Conservation (phyloP, 2,113 vertebrate genomes). For the Saccopteryx leptura region DNA sequence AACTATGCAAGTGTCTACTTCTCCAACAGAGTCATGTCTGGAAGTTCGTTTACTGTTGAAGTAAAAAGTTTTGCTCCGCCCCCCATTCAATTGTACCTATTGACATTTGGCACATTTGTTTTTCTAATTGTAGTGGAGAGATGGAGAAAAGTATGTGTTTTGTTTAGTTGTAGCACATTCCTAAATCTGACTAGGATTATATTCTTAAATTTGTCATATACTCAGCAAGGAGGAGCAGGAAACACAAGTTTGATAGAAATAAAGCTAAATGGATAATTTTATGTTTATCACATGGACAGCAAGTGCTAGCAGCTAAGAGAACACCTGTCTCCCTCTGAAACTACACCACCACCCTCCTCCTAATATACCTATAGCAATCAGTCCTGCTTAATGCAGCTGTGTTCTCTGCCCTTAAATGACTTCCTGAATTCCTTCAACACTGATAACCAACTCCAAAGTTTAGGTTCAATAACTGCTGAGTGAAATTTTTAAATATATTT, state of each 20-base stretch:
- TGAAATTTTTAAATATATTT: background rate
- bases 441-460: background rate
- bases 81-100: background rate
- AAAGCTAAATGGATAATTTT: constrained; percentile 66
- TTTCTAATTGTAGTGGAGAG: background rate
- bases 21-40: background rate
- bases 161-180: constrained; percentile 7
- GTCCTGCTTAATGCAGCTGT: background rate
- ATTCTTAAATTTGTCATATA: constrained; percentile 14
- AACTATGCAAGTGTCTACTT: background rate
- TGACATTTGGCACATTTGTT: background rate
- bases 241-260: constrained; percentile 66
- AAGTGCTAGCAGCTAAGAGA: background rate
- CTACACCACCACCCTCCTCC: background rate
- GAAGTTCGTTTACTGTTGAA: constrained; percentile 24
- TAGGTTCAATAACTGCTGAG: constrained; percentile 36
- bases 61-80: background rate
- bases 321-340: background rate
- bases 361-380: background rate
- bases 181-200: constrained; percentile 2
- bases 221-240: constrained; percentile 31
- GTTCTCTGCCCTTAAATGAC: background rate
- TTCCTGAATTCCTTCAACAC: background rate
- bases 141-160: background rate
- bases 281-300: constrained; percentile 10